Evolutionary conservation across 2,888 invertebrate species (phyloP), one percentile per base, ranked within the genome.

Genomic region (Macrostomum cliftonense): DNA sequence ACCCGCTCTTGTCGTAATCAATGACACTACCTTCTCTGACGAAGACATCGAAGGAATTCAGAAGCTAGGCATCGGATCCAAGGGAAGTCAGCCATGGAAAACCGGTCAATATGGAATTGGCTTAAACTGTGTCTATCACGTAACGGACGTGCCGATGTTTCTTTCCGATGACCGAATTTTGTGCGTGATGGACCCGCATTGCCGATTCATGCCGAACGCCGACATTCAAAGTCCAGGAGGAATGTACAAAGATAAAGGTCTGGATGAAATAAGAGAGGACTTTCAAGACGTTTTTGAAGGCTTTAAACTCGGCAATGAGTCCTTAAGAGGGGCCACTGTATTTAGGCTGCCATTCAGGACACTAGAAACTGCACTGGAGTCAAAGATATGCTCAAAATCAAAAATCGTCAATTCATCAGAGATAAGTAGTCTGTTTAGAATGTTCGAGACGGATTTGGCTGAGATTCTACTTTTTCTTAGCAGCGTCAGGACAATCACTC

Each of bases 81-180:
- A 65, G 53, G 46, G 53, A 14, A 51, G 55, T 14, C 64, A 65
- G 51, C 58, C 62, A 5, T 55, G 59, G 49, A 63, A 63, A 49
- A 64, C 62, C 0, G 66, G 67, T 1, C 63, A 64, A 46, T 67
- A 62, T 57, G 67, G 67, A 20, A 62, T 66, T 16, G 67, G 67
- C 0, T 67, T 67, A 52, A 67, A 64, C 53, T 61, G 59, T 21
- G 66, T 67, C 4, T 67, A 66, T 53, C 61, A 65, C 53, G 44
- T 67, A 12, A 67, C 67, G 28, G 66, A 67, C 51, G 61, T 58
- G 1, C 67, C 67, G 1, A 61, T 63, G 19, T 64, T 66, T 53
- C 49, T 63, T 42, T 61, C 63, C 7, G 54, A 52, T 12, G 9
- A 28, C 9, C 28, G 28, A 9, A 58, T 56, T 11, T 45, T 65